Conservation (phyloP, 2,888 invertebrate genomes). For the Dysmachus trigonus region DNA sequence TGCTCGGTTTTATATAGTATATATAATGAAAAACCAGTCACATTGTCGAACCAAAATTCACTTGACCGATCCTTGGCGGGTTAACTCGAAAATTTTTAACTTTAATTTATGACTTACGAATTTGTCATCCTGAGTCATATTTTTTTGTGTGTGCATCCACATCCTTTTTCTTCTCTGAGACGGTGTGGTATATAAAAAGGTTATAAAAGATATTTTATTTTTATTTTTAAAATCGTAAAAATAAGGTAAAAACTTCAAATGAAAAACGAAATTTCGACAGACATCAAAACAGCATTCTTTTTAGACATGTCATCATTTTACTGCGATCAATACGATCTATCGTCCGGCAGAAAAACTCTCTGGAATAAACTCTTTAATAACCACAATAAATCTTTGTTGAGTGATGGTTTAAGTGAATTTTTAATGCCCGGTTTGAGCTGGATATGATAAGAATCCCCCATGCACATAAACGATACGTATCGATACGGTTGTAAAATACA, state of each 20-base stretch:
- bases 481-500: slow-evolving; percentile 36
- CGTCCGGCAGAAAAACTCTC: neutral
- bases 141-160: slow-evolving; percentile 18
- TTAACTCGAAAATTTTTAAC: slow-evolving; percentile 23
- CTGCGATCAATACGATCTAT: slow-evolving; percentile 44
- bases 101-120: slow-evolving; percentile 45
- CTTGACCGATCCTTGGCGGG: neutral
- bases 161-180: neutral
- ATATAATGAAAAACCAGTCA: slow-evolving; percentile 10
- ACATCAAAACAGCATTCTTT: slow-evolving; percentile 43
- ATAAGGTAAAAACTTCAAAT: slow-evolving; percentile 33
- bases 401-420: slow-evolving; percentile 58
- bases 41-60: slow-evolving; percentile 18
- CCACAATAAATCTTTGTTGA: slow-evolving; percentile 60
- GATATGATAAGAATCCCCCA: slow-evolving; percentile 26
- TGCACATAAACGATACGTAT: neutral
- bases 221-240: slow-evolving; percentile 39
- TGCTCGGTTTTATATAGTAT: too few relatives aligned
- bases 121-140: slow-evolving; percentile 45
- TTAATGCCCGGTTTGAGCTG: slow-evolving; percentile 54
- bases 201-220: too few relatives aligned
- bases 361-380: slow-evolving; percentile 28
- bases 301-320: slow-evolving; percentile 48
- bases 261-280: slow-evolving; percentile 35
- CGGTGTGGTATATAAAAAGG: slow-evolving; percentile 30